These are phyloP conservation scores for Portunus trituberculatus DNA, from an alignment of 1,140 invertebrate species.

Conservation along the genomic window DNA sequence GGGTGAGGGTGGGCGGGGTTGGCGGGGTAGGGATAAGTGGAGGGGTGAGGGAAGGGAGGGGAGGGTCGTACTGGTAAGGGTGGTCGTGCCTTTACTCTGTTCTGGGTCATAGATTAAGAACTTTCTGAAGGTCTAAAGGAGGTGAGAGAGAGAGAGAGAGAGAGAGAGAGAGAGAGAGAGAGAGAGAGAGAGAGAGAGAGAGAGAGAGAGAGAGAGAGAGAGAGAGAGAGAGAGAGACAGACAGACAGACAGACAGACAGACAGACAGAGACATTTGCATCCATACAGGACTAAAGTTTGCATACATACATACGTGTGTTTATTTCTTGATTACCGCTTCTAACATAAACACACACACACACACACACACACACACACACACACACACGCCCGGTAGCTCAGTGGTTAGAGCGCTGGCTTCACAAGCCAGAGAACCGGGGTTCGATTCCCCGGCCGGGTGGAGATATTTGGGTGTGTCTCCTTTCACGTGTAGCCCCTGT, in stretches of 20 bases:
- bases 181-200: not conserved
- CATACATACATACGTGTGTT: too few species aligned
- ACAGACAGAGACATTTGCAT: slow-evolving; percentile 24
- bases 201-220: not conserved
- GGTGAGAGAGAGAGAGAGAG: not conserved
- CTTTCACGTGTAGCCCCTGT: too few species aligned
- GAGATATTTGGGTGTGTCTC: too few species aligned
- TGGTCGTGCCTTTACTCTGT: too few species aligned
- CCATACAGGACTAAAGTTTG: not conserved
- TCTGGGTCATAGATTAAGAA: not conserved
- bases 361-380: not conserved
- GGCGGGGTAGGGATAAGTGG: not conserved
- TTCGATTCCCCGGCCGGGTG: too few species aligned
- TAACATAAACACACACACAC: too few species aligned
- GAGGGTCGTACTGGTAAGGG: too few species aligned
- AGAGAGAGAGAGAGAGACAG: slow-evolving; percentile 38
- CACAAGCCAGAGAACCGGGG: not conserved
- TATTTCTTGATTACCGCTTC: too few species aligned
- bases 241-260: not conserved
- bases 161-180: too few species aligned
- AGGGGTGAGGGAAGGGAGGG: too few species aligned
- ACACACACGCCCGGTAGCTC: slow-evolving; percentile 41
- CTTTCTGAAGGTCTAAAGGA: not conserved
- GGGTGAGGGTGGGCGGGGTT: not conserved
- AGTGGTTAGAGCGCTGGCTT: too few species aligned